Evolutionary conservation across 1,140 invertebrate species (phyloP).

Genomic region (Plodia interpunctella): DNA sequence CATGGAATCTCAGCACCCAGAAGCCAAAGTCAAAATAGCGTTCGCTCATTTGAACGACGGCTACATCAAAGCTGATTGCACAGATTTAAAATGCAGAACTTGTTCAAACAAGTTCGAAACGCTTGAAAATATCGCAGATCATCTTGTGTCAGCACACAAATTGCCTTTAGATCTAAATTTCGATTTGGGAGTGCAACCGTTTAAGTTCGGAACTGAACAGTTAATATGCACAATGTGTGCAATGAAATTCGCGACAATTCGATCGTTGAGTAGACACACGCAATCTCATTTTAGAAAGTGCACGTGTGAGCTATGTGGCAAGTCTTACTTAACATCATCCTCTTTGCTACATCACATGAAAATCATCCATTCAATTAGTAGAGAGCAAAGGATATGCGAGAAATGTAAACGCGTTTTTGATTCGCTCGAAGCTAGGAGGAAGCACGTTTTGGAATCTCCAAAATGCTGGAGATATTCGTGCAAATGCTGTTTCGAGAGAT

Average conservation of each 20-base stretch:
- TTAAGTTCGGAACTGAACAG: conserved; percentile 40
- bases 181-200: conserved; percentile 49
- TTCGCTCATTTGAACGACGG: conserved; percentile 43
- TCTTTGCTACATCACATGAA: conserved; percentile 36
- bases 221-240: conserved; percentile 41
- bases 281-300: conserved; percentile 47
- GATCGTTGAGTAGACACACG: conserved; percentile 48
- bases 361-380: conserved; percentile 20
- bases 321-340: conserved; percentile 43
- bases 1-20: conserved; percentile 33
- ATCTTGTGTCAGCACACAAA: conserved; percentile 35
- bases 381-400: conserved; percentile 33
- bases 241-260: conserved; percentile 36
- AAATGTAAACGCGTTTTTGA: conserved; percentile 44
- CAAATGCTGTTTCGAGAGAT: conserved; percentile 34
- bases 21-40: conserved; percentile 42
- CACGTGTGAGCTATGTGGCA: conserved; percentile 56
- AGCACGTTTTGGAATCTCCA: conserved; percentile 31
- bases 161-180: conserved; percentile 34
- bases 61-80: conserved; percentile 54
- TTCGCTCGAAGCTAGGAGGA: conserved; percentile 28
- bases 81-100: conserved; percentile 40
- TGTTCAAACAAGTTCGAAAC: conserved; percentile 32
- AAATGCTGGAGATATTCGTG: conserved; percentile 44
- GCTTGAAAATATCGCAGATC: conserved; percentile 30